Conservation (phyloP, 2,113 vertebrate species). For the Heteronetta atricapilla region DNA sequence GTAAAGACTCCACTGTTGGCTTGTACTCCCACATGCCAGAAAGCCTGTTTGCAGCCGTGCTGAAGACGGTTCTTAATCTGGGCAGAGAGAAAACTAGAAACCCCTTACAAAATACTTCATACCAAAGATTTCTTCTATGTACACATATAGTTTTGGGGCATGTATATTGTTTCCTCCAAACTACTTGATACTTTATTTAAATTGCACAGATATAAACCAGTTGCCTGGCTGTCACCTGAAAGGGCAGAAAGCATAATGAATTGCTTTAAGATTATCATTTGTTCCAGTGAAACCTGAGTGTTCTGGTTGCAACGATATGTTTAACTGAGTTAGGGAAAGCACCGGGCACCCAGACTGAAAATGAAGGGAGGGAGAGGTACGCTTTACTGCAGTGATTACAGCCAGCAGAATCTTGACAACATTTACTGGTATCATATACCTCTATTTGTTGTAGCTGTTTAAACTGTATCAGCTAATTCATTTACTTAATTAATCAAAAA, state of each 20-base stretch:
- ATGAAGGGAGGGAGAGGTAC: neutral
- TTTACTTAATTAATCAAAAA: neutral
- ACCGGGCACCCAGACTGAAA: neutral
- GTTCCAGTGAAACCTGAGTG: neutral
- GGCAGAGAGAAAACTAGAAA: neutral
- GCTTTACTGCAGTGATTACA: neutral
- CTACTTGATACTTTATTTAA: neutral
- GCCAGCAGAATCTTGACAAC: neutral
- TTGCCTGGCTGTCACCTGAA: neutral
- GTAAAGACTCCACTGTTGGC: neutral
- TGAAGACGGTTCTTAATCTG: neutral
- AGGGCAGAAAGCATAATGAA: neutral
- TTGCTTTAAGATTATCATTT: neutral
- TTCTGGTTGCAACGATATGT: neutral
- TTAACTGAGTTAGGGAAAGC: neutral
- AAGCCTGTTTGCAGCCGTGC: neutral
- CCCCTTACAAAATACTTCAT: neutral
- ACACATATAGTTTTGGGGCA: neutral
- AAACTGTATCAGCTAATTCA: neutral
- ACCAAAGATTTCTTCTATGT: neutral
- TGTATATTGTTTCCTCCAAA: neutral
- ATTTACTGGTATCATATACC: neutral
- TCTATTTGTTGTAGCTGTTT: neutral
- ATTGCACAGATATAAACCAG: neutral
- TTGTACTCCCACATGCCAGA: neutral